Evolutionary conservation across 2,888 invertebrate species (phyloP).

Genomic region (Agrochola litura): DNA sequence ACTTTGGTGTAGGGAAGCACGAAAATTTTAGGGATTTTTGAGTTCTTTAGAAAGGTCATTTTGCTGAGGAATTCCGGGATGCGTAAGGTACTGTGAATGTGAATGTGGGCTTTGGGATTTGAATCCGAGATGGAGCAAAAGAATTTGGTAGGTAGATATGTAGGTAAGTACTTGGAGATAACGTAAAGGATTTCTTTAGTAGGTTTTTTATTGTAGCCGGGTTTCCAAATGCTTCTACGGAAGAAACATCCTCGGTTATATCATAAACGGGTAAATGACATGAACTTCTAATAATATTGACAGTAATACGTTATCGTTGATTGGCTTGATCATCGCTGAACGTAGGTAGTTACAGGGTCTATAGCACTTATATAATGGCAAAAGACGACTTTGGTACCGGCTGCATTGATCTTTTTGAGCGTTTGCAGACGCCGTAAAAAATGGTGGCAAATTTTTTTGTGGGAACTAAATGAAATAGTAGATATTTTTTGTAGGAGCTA

Average conservation of each 20-base stretch:
- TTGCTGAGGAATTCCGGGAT: conserved; percentile 21
- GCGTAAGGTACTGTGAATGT: not conserved
- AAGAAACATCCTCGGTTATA: not conserved
- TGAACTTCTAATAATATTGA: not conserved
- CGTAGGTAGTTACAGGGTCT: not conserved
- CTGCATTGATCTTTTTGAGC: not conserved
- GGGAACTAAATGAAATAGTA: no score
- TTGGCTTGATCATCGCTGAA: not conserved
- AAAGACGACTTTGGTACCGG: not conserved
- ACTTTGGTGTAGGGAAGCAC: conserved; percentile 16
- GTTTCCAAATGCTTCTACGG: not conserved
- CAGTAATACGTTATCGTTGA: not conserved
- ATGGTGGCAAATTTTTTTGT: no score
- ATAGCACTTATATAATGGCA: no score
- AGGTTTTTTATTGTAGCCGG: not conserved
- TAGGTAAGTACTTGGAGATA: not conserved
- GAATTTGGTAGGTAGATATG: conserved; percentile 13
- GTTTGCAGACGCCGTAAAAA: no score
- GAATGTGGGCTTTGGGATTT: conserved; percentile 40
- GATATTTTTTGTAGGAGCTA: no score
- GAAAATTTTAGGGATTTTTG: conserved; percentile 35
- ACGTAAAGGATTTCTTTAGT: conserved; percentile 12
- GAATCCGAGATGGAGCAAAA: conserved; percentile 25
- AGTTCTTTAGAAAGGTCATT: conserved; percentile 16
- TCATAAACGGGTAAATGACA: not conserved